Base-by-base conservation (phyloP, 2,797 vertebrate species). In the Enteromius trimaculatus region DNA sequence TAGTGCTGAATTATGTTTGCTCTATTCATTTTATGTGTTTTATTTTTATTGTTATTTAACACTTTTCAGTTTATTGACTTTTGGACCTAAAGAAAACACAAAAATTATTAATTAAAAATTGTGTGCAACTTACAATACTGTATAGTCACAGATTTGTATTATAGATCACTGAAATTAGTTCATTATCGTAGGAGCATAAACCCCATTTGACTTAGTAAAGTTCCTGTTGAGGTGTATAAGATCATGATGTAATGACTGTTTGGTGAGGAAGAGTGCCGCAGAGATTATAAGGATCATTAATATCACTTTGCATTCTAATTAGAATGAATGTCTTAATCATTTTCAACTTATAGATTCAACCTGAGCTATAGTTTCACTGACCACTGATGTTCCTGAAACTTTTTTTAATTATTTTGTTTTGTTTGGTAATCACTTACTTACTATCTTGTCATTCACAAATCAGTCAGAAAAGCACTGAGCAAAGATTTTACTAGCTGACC, bases 321-420 rank as follows among this genome's bases (percentile, higher is more conserved):
- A 77, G 72, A 79, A 82, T 79, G 14, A 72, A 81, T 71, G 49
- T 42, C 55, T 68, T 55, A 64, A 79, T 81, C 34, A 29, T 53
- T 7, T 53, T 55, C 17, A 19, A 60, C 71, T 62, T 81, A 64
- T 23, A 71, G 29, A 51, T 60, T 72, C 42, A 79, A 23, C 60
- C 10, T 44, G 10, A 62, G 51, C 44, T 4, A 2, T 29, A 47
- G 53, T 66, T 51, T 74, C 14, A 84, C 3, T 66, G 55, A 65
- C 44, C 7, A 23, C 2, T 47, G 58, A 44, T 8, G 68, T 47
- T 26, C 1, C 70, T 71, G 17, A 49, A 72, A 51, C 29, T 5
- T 74, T 74, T 6, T 34, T 51, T 23, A 0, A 17, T 51, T 2
- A 23, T 44, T 47, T 47, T 47, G 16, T 16, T 16, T 47, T 47